A percentile compares a stretch with the other conserved stretches of the same genome.
Conservation (phyloP, 2,888 invertebrate species). For the Cheilosia impressa region DNA sequence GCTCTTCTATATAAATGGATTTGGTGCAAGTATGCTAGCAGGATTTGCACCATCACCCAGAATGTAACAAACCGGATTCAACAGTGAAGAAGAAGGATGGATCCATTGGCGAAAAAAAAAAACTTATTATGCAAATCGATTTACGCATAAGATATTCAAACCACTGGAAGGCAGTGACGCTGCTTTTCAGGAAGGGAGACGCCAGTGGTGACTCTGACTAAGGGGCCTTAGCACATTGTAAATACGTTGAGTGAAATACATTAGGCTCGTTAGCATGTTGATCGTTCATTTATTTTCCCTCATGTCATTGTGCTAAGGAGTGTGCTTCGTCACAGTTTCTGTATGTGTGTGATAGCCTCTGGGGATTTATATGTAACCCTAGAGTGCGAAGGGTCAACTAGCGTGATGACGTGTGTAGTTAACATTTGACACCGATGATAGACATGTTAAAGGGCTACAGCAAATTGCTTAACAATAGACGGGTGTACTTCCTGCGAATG, state of each 20-base stretch:
- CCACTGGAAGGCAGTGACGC: constrained; percentile 38
- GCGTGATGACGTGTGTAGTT: constrained; percentile 20
- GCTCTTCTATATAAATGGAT: not conserved
- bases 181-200: constrained; percentile 23
- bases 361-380: constrained; percentile 38
- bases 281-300: constrained; percentile 60
- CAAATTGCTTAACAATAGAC: too few relatives aligned
- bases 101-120: constrained; percentile 20
- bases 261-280: constrained; percentile 72
- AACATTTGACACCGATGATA: constrained; percentile 41
- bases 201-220: constrained; percentile 8
- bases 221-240: constrained; percentile 17
- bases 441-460: not conserved
- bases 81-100: constrained; percentile 39
- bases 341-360: constrained; percentile 17
- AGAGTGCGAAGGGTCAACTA: constrained; percentile 41
- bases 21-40: constrained; percentile 58
- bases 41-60: constrained; percentile 65
- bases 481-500: too few relatives aligned
- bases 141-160: constrained; percentile 67
- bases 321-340: constrained; percentile 54
- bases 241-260: constrained; percentile 59
- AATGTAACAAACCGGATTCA: constrained; percentile 55
- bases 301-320: constrained; percentile 57
- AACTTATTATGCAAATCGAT: constrained; percentile 72